Evolutionary conservation across 2,797 vertebrate species (phyloP), one percentile per base, ranked within the genome.

Genomic region (Peromyscus attwateri): DNA sequence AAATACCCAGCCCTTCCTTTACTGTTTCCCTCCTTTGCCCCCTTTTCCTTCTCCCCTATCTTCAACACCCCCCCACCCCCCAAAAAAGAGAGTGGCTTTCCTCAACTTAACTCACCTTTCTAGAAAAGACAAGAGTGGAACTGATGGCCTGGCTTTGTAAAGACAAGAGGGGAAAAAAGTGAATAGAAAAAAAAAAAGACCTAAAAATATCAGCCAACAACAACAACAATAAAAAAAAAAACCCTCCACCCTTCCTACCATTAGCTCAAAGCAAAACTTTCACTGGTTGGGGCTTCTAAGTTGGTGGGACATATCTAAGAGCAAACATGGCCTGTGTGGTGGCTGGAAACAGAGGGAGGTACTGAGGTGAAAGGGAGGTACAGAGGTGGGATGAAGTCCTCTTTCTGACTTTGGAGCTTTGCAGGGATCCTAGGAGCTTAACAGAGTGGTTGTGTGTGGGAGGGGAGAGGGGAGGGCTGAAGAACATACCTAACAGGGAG

Each of bases 231-330:
- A 29, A 52, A 10, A 85, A 93, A 93, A 94, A 75, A 62, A 83
- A 64, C 12, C 29, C n/a, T 87, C 93, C 96, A 95, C 88, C 88
- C 88, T 95, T 57, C 37, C 88, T 87, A 95, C 49, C 82, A 97
- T 96, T 92, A 98, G 84, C 91, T 97, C 95, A 97, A 97, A 98
- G 97, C 92, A 97, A 95, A 94, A 96, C 94, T 94, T 97, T 97
- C 89, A 87, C 95, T 97, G 94, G 85, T 83, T 96, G 95, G 95
- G 92, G 73, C 91, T 89, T 95, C 82, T 92, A 89, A 89, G 81
- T 93, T 97, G 89, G 91, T 96, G 95, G 95, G 97, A 94, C 82
- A 96, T 6, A 6, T 96, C 81, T 94, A 90, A 84, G 91, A 96
- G 49, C 95, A 96, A 87, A 92, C 62, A 94, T 89, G 76, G 81